These are phyloP conservation scores for Tethea ocularis DNA, from an alignment of 2,888 invertebrate species.

Conservation along the genomic window DNA sequence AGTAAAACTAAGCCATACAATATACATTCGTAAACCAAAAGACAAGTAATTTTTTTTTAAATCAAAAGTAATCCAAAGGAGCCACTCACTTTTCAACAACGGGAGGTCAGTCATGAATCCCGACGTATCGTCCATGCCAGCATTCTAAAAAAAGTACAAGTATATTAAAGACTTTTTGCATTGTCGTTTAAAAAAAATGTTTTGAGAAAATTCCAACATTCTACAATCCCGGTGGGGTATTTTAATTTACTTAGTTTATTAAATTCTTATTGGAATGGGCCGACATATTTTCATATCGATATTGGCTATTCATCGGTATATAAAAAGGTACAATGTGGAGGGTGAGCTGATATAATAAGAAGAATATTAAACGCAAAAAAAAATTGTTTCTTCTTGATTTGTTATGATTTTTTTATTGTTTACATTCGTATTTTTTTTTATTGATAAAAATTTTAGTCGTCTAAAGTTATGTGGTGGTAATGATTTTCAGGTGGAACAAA, in stretches of 20 bases:
- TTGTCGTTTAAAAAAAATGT: conserved; percentile 2
- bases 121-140: conserved; percentile 93
- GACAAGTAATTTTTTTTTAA: too few relatives aligned
- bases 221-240: conserved; percentile 26
- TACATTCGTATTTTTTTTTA: too few relatives aligned
- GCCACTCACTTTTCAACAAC: conserved; percentile 93
- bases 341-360: conserved; percentile 16
- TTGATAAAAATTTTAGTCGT: too few relatives aligned
- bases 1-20: background rate
- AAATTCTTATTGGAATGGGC: conserved; percentile 54
- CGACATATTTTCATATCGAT: conserved; percentile 39
- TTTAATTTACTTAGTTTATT: conserved; percentile 61
- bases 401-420: too few relatives aligned
- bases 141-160: conserved; percentile 84
- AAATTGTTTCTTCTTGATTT: background rate
- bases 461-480: too few relatives aligned
- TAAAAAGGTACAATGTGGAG: conserved; percentile 15
- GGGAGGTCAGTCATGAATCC: conserved; percentile 96
- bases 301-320: conserved; percentile 35
- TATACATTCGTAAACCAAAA: background rate
- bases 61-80: background rate
- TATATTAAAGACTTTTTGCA: conserved; percentile 17
- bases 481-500: too few relatives aligned
- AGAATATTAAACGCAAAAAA: conserved; percentile 24
- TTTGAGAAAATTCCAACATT: conserved; percentile 23